Conservation (phyloP, 2,797 vertebrate genomes). For the Xenentodon cancila region DNA sequence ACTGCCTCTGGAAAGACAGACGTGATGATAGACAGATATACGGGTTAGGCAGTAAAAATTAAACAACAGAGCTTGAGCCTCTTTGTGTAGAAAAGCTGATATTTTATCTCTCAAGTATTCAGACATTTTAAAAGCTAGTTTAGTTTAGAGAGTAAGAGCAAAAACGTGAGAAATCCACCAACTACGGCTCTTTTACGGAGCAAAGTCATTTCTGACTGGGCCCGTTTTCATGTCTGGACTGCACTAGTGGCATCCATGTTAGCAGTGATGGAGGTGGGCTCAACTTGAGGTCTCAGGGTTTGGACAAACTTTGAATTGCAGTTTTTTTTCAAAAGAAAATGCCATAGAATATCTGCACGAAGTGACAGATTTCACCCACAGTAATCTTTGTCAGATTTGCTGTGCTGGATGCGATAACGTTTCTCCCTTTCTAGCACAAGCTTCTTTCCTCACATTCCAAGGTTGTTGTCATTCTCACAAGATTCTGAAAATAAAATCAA, state of each 20-base stretch:
- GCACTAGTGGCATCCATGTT: background rate
- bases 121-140: constrained; percentile 16
- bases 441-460: no score
- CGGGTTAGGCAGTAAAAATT: background rate
- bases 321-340: background rate
- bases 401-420: background rate
- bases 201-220: constrained; percentile 13
- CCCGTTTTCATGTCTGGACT: constrained; percentile 1
- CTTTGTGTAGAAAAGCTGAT: constrained; percentile 2
- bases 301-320: constrained; percentile 1
- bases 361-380: no score
- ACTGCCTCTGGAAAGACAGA: constrained; percentile 7
- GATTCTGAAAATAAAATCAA: no score
- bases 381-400: no score
- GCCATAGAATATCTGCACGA: no score
- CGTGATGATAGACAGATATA: constrained; percentile 9
- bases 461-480: no score
- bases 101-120: background rate
- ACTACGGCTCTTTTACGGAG: background rate
- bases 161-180: constrained; percentile 9
- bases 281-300: background rate
- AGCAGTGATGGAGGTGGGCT: constrained; percentile 16
- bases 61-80: constrained; percentile 3
- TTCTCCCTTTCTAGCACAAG: no score
- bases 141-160: background rate